A percentile compares a stretch with the other conserved stretches of the same genome.
Conservation (phyloP, 2,113 vertebrate species). For the Heloderma charlesbogerti region DNA sequence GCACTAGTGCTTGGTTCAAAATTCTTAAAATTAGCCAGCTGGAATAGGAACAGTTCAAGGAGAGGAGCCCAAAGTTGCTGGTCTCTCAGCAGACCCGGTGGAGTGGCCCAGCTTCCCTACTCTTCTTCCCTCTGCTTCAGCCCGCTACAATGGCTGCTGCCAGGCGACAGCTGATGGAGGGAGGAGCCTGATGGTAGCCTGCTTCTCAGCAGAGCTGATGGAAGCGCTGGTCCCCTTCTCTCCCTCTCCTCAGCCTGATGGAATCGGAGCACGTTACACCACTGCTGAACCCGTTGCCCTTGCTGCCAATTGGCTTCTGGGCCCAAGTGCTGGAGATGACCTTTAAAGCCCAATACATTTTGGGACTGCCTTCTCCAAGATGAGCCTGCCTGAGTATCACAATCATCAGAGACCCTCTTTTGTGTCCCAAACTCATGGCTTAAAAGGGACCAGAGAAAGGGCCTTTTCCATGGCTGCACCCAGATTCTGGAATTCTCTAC, state of each 20-base stretch:
- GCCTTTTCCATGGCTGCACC: neutral
- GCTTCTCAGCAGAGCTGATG: too few relatives aligned
- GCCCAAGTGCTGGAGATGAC: neutral
- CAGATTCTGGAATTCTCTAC: too few relatives aligned
- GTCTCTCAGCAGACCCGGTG: neutral
- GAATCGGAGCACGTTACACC: too few relatives aligned
- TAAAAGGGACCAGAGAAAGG: neutral
- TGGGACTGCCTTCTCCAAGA: neutral
- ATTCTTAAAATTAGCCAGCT: neutral
- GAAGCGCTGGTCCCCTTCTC: too few relatives aligned
- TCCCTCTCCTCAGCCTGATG: too few relatives aligned
- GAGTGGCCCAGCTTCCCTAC: neutral
- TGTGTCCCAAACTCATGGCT: neutral
- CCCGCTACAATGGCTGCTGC: too few relatives aligned
- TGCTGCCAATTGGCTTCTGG: neutral
- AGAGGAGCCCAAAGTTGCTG: neutral
- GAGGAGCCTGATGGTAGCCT: too few relatives aligned
- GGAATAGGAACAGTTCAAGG: too few relatives aligned
- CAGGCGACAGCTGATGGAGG: too few relatives aligned
- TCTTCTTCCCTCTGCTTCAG: neutral
- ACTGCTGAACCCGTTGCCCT: too few relatives aligned
- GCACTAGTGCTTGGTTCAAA: neutral
- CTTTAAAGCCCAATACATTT: neutral
- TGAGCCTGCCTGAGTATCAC: neutral
- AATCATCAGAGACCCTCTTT: neutral